Percentiles rank a stretch among this genome's conserved stretches.
Conservation (phyloP, 2,888 invertebrate species). For the Hirtodrosophila alboralis region DNA sequence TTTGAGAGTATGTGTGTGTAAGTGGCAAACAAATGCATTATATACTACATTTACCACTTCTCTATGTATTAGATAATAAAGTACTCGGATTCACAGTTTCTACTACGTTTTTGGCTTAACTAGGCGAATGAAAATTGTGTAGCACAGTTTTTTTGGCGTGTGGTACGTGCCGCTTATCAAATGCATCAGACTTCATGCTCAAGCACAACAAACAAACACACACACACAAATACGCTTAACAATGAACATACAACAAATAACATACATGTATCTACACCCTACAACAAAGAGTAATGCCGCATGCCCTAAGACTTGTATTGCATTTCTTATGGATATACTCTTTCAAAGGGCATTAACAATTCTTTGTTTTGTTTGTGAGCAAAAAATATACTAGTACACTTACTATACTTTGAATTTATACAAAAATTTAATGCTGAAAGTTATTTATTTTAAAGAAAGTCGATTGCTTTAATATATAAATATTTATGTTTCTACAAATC, state of each 20-base stretch:
- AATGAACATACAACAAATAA: constrained; percentile 10
- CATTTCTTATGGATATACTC: constrained; percentile 26
- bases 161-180: constrained; percentile 76
- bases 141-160: constrained; percentile 64
- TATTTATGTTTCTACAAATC: no score
- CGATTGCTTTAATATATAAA: no score
- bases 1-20: constrained; percentile 25
- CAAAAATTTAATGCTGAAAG: no score
- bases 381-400: no score
- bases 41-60: constrained; percentile 27
- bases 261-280: constrained; percentile 13
- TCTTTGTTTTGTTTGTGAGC: background rate
- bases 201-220: constrained; percentile 36
- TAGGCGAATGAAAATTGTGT: constrained; percentile 46
- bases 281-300: constrained; percentile 24
- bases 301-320: constrained; percentile 29
- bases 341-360: background rate
- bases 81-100: constrained; percentile 56
- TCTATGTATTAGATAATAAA: constrained; percentile 64
- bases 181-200: constrained; percentile 65
- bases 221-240: constrained; percentile 13
- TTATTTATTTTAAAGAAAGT: no score
- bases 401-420: no score
- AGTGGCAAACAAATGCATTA: constrained; percentile 71
- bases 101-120: constrained; percentile 41